Base-by-base conservation (phyloP, 64 coral and sea anemone genomes). In the Actinia tenebrosa region DNA sequence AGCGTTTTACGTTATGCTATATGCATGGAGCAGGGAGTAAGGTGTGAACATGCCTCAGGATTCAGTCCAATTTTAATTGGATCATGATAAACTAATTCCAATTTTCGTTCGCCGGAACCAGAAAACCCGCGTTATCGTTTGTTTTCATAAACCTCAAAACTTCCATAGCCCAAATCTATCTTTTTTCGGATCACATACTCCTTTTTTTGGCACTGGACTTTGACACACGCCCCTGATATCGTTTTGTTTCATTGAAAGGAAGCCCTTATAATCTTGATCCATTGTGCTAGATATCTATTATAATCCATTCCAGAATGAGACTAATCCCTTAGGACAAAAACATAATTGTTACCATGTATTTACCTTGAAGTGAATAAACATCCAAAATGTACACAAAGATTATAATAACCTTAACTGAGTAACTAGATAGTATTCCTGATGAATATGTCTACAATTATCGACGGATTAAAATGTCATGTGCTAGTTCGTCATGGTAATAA, bases 261-360 rank as follows among this genome's bases (percentile, higher is more conserved):
- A 75, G 13, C 63, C 19, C 63, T 75, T 26, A 30, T 42, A 75
- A 75, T 75, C 69, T 75, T 25, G n/a, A 9, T 42, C 25, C 10
- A 75, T 75, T 42, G 69, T 75, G 14, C 26, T 75, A 4, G 10
- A 75, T 75, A 75, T 42, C n/a, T 75, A 75, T 75, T 75, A 27
- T 75, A 75, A 75, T 75, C 69, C 26, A 30, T 75, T 42, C 69
- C 20, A 75, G 69, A 75, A 75, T 75, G 13, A 75, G 27, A 30
- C 22, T 75, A 75, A 75, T 75, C 69, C 27, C 26, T 27, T 30
- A 13, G 27, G 69, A 75, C 69, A 75, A 75, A 75, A 75, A 43
- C 30, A n/a, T 37, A 13, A 75, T 75, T 75, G 69, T 75, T 75
- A 43, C n/a, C 69, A 75, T 75, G 69, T 75, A 75, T 75, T 75